Evolutionary conservation across 1,140 invertebrate genomes (phyloP).

Genomic region (Zaprionus nigranus): DNA sequence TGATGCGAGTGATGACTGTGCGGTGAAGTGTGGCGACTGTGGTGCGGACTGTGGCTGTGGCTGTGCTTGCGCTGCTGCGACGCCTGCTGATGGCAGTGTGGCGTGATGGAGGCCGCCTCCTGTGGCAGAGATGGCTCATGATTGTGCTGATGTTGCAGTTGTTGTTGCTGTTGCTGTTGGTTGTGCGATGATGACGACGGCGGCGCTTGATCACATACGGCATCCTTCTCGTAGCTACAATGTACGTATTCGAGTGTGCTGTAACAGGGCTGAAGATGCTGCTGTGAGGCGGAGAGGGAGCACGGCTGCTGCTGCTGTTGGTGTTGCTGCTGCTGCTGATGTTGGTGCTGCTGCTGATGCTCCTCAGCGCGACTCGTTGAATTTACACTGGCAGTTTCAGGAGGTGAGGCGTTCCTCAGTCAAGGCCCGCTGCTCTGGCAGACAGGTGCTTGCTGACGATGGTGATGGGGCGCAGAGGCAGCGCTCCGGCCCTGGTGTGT

Average conservation of each 20-base stretch:
- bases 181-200: slow-evolving; percentile 42
- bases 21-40: slow-evolving; percentile 73
- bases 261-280: slow-evolving; percentile 57
- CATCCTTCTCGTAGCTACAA: slow-evolving; percentile 84
- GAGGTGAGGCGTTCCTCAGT: slow-evolving; percentile 85
- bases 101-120: slow-evolving; percentile 35
- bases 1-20: slow-evolving; percentile 49
- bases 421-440: slow-evolving; percentile 85
- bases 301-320: background rate
- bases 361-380: slow-evolving; percentile 79
- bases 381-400: slow-evolving; percentile 83
- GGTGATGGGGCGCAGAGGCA: slow-evolving; percentile 85
- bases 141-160: slow-evolving; percentile 35
- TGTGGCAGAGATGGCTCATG: slow-evolving; percentile 38
- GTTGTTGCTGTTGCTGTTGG: slow-evolving; percentile 44
- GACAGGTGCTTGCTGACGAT: slow-evolving; percentile 85
- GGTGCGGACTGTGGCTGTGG: slow-evolving; percentile 69
- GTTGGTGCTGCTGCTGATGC: slow-evolving; percentile 53
- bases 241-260: slow-evolving; percentile 82
- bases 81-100: slow-evolving; percentile 55
- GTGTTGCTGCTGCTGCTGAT: slow-evolving; percentile 53
- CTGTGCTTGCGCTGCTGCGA: slow-evolving; percentile 67
- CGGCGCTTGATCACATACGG: slow-evolving; percentile 81
- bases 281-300: slow-evolving; percentile 26
- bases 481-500: slow-evolving; percentile 84